Evolutionary conservation across 1,140 invertebrate genomes (phyloP), one percentile per base, ranked within the genome.

Genomic region (Macrotrachela quadricornifera): DNA sequence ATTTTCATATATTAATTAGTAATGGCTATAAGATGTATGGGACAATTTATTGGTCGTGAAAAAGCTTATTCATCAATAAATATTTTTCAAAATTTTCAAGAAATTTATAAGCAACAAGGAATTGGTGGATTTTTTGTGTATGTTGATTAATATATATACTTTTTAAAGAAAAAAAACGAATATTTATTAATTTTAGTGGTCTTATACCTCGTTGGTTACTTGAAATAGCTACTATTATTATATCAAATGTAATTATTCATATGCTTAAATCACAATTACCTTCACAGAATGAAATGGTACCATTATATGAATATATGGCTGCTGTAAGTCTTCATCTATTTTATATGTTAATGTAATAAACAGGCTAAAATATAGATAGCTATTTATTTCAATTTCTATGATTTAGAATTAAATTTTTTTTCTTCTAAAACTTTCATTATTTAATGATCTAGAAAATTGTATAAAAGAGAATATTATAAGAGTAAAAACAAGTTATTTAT

Each of bases 21-120:
- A 9, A 54, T 54, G 53, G 36, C 43, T 17, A 3, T 54, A 17
- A 15, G 53, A 21, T 54, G 53, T 45, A 50, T 50, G 46, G 46
- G 46, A 14, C 53, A 54, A 49, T 54, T 54, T 49, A 30, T 54
- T 36, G 53, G 53, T 12, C 46, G 48, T 16, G 53, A 54, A 54
- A 50, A 46, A 15, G 53, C 43, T 1, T 54, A 49, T 43, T 49
- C 46, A 18, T 54, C 53, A n/a, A 49, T 45, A 39, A 50, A 54
- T 16, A 37, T 44, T 44, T 49, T 54, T 44, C 39, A 54, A 17
- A 54, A 54, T 38, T 13, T 50, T n/a, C 1, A 18, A n/a, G 53
- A 49, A 38, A 54, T 54, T 30, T 54, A 49, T 18, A 37, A 44
- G 1, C 18, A 15, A n/a, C 44, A 54, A 36, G 53, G 53, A 40